Percentiles rank a stretch among this genome's conserved stretches.
Conservation (phyloP, 2,888 invertebrate genomes). For the Andrena bucephala region DNA sequence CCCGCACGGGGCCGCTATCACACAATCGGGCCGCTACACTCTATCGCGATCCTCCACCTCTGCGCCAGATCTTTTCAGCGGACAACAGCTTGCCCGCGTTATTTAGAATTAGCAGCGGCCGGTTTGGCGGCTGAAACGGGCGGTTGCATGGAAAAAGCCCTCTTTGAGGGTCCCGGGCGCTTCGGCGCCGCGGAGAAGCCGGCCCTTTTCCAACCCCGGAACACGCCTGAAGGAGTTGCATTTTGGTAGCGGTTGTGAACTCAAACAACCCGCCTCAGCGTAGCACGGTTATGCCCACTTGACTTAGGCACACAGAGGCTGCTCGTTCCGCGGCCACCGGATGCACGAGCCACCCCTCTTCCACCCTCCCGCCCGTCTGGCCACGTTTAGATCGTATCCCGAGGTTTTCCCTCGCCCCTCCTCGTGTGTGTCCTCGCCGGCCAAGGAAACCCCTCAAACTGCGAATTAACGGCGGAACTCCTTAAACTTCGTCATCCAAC, state of each 20-base stretch:
- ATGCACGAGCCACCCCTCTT: conserved; percentile 38
- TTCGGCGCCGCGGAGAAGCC: neutral
- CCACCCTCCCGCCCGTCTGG: neutral
- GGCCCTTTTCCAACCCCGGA: neutral
- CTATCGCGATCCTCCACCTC: neutral
- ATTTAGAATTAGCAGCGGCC: conserved; percentile 32
- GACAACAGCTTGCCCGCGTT: conserved; percentile 33
- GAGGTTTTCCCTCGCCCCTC: neutral
- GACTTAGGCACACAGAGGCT: conserved; percentile 48
- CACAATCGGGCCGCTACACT: neutral
- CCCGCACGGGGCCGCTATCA: neutral
- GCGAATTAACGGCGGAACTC: conserved; percentile 64
- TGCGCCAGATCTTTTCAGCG: conserved; percentile 17
- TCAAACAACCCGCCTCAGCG: conserved; percentile 59
- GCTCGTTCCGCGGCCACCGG: conserved; percentile 10
- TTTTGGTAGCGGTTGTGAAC: conserved; percentile 50
- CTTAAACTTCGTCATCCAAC: conserved; percentile 60
- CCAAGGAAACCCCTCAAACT: conserved; percentile 49
- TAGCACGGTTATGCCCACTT: conserved; percentile 59
- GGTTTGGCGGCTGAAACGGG: neutral
- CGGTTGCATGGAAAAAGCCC: conserved; percentile 10
- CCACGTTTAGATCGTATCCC: conserved; percentile 47
- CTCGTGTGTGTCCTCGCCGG: conserved; percentile 12
- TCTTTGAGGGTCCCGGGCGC: conserved; percentile 29
- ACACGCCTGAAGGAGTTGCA: conserved; percentile 29